phyloP scores from a whole-genome alignment of 2,113 vertebrate genomes.

The Mus pahari region DNA sequence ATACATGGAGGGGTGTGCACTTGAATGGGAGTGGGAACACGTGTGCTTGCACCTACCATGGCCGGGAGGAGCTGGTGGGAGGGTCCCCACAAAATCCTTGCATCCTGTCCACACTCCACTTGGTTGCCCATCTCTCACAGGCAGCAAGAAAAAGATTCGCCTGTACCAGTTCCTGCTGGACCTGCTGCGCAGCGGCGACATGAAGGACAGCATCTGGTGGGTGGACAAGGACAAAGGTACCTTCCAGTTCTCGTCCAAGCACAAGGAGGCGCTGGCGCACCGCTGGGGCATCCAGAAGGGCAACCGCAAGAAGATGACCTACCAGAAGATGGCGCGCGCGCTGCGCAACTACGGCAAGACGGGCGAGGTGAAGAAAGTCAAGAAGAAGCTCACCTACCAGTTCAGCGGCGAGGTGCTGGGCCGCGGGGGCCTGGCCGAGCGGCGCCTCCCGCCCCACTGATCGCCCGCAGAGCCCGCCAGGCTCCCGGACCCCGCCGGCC shows the following conservation, averaged over 20 bases:
- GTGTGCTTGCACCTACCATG: too few species aligned
- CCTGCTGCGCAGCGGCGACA: constrained; percentile 96
- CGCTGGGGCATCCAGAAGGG: constrained; percentile 99
- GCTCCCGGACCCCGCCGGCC: constrained; percentile 56
- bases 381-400: constrained; percentile 99
- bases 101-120: neutral
- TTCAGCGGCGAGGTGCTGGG: constrained; percentile 98
- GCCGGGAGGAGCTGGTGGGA: rapidly evolving
- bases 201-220: constrained; percentile 99
- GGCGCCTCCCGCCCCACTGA: constrained; percentile 92
- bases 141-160: constrained; percentile 99
- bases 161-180: constrained; percentile 99
- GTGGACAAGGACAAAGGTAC: constrained; percentile 99
- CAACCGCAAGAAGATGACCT: constrained; percentile 99
- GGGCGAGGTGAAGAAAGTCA: constrained; percentile 98
- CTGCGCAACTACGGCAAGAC: constrained; percentile 99
- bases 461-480: constrained; percentile 35
- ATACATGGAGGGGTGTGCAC: too few species aligned
- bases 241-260: constrained; percentile 99
- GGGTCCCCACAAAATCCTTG: neutral
- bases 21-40: too few species aligned
- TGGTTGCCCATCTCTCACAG: constrained; percentile 80
- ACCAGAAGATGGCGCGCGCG: constrained; percentile 99
- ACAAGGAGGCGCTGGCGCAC: constrained; percentile 97
- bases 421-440: constrained; percentile 89